Percentiles rank a stretch among this genome's conserved stretches.
Evolutionary conservation across 64 coral and sea anemone species (phyloP).

Genomic region (Montipora sp.): DNA sequence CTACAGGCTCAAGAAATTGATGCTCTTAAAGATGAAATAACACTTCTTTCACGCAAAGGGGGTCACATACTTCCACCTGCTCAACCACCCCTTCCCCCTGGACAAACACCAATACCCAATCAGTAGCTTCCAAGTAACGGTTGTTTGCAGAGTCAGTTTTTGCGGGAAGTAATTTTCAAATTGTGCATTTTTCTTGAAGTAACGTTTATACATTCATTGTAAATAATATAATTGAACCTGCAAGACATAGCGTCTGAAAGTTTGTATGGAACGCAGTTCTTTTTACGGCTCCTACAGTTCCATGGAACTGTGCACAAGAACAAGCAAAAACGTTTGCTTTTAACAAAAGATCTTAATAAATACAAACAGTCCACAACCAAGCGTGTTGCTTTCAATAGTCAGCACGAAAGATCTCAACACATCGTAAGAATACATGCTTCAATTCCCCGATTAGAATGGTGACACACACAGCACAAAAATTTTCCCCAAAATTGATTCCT

Average conservation of each 20-base stretch:
- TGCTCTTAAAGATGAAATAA: conserved; percentile 97
- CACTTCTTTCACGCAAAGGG: conserved; percentile 90
- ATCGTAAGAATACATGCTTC: not conserved
- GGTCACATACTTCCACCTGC: conserved; percentile 96
- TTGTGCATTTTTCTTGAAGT: not conserved
- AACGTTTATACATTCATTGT: conserved; percentile 20
- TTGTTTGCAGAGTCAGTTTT: not conserved
- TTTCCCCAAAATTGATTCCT: not conserved
- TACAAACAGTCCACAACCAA: not conserved
- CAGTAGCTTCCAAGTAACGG: conserved; percentile 10
- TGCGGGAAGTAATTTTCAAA: not conserved
- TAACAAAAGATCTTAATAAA: no score
- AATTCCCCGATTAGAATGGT: not conserved
- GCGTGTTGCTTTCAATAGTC: not conserved
- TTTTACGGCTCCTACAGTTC: no score
- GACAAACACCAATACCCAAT: conserved; percentile 98
- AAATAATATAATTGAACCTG: not conserved
- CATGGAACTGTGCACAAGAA: not conserved
- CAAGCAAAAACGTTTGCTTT: not conserved
- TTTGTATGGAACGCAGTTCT: no score
- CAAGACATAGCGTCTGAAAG: not conserved
- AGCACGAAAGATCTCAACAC: not conserved
- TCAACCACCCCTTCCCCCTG: conserved; percentile 93
- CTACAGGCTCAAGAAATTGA: conserved; percentile 99
- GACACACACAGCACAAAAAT: not conserved